phyloP scores from a whole-genome alignment of 2,797 vertebrate genomes.

The Lagodon rhomboides region DNA sequence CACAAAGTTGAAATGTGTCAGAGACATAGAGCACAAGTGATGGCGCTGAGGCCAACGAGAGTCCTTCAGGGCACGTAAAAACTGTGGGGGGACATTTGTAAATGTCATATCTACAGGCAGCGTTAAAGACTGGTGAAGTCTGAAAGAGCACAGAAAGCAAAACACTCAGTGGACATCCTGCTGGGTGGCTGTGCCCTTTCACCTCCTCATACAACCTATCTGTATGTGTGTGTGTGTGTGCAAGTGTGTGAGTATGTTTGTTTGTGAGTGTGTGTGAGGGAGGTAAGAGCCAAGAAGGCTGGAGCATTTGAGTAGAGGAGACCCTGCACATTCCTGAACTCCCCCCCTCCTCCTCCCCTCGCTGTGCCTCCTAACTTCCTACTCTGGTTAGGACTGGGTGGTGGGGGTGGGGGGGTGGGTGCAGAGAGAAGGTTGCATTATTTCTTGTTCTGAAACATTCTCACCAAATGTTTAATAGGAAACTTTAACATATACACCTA shows the following conservation, averaged over 20 bases:
- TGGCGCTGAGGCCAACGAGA: slow-evolving; percentile 45
- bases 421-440: slow-evolving; percentile 43
- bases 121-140: slow-evolving; percentile 55
- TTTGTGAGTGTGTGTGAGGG: slow-evolving; percentile 64
- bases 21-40: slow-evolving; percentile 44
- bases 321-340: slow-evolving; percentile 81
- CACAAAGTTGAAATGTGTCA: slow-evolving; percentile 33
- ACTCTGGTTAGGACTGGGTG: slow-evolving; percentile 67
- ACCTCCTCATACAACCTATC: slow-evolving; percentile 71
- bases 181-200: slow-evolving; percentile 79
- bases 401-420: slow-evolving; percentile 11
- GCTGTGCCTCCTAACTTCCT: slow-evolving; percentile 78
- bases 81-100: slow-evolving; percentile 57
- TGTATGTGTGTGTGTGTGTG: slow-evolving; percentile 52
- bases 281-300: slow-evolving; percentile 75
- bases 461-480: slow-evolving; percentile 11
- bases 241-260: slow-evolving; percentile 61
- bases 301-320: slow-evolving; percentile 75
- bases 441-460: slow-evolving; percentile 33
- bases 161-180: slow-evolving; percentile 76
- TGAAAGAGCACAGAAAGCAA: slow-evolving; percentile 66
- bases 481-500: neutral
- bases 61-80: slow-evolving; percentile 51
- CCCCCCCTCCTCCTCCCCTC: slow-evolving; percentile 61
- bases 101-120: slow-evolving; percentile 63